Evolutionary conservation across 2,888 invertebrate species (phyloP).

Genomic region (Mesorhabditis belari): DNA sequence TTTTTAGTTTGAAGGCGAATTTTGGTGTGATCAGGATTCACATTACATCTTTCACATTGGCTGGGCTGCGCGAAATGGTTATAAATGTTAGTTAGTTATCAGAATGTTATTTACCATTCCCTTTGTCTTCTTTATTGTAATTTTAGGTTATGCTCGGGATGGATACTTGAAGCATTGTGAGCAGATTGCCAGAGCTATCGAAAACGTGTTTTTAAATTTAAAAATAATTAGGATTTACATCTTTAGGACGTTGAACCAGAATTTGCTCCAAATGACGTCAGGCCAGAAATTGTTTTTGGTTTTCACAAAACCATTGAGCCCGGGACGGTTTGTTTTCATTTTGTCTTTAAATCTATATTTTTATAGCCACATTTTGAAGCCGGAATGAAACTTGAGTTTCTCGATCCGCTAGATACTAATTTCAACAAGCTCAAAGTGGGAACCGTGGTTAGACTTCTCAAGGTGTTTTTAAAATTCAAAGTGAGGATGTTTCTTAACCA

Average conservation of each 20-base stretch:
- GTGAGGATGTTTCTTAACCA: not conserved
- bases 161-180: constrained; percentile 27
- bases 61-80: constrained; percentile 85
- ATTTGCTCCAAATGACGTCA: not conserved
- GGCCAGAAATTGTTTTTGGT: not conserved
- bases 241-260: not conserved
- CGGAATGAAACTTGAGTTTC: constrained; percentile 92
- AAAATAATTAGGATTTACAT: no score
- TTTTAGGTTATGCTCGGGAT: constrained; percentile 69
- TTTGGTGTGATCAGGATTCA: constrained; percentile 67
- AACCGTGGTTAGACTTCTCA: constrained; percentile 75
- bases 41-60: constrained; percentile 92
- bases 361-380: constrained; percentile 55
- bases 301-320: not conserved
- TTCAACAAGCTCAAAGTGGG: constrained; percentile 77
- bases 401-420: constrained; percentile 88
- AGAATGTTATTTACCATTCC: no score
- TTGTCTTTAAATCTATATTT: not conserved
- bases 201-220: not conserved
- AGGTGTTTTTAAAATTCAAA: constrained; percentile 1
- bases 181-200: constrained; percentile 15
- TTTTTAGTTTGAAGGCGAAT: constrained; percentile 13
- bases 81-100: no score
- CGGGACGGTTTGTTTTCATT: not conserved
- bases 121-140: no score